phyloP scores from a whole-genome alignment of 2,888 invertebrate genomes.

The Arctia plantaginis region DNA sequence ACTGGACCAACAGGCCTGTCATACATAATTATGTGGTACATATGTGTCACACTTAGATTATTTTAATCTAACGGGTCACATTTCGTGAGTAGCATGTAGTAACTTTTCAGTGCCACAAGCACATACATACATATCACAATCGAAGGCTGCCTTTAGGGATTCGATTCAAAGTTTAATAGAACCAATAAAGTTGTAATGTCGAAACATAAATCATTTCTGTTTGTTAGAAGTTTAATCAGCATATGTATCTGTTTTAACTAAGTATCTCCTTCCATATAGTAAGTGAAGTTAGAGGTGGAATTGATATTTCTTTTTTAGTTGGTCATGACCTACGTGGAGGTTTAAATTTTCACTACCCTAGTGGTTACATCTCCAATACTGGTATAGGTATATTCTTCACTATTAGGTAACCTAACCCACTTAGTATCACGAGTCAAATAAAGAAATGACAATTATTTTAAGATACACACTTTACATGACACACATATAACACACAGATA shows the following conservation, averaged over 20 bases:
- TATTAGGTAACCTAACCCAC: background rate
- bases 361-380: background rate
- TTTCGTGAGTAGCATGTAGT: slow-evolving; percentile 40
- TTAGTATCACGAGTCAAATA: background rate
- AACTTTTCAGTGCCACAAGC: slow-evolving; percentile 53
- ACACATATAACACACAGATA: background rate
- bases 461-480: background rate
- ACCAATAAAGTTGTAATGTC: slow-evolving; percentile 65
- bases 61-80: no score
- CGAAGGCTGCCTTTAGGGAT: slow-evolving; percentile 53
- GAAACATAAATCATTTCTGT: slow-evolving; percentile 64
- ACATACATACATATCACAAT: slow-evolving; percentile 55
- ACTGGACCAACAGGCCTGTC: no score
- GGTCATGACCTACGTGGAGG: no score
- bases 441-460: background rate
- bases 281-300: background rate
- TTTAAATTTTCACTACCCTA: background rate
- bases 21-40: no score
- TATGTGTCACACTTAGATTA: no score
- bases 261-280: background rate
- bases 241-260: slow-evolving; percentile 12
- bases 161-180: slow-evolving; percentile 57
- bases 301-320: background rate
- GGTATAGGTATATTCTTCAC: background rate
- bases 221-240: slow-evolving; percentile 60